Percentiles rank a stretch among this genome's conserved stretches.
Conservation (phyloP, 2,888 invertebrate species). For the Dasysyrphus tricinctus region DNA sequence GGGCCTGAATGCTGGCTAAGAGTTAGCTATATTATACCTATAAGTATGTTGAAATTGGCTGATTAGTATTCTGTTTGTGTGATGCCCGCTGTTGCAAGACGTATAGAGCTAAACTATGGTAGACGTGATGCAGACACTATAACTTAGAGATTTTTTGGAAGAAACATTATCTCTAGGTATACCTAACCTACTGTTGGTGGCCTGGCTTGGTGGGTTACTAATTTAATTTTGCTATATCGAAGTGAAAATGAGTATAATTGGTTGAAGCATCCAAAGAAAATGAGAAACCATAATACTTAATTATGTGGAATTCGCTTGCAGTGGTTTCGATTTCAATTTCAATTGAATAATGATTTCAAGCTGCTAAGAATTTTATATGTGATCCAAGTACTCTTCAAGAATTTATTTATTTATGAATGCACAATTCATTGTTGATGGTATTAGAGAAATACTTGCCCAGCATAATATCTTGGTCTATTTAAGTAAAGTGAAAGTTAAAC, state of each 20-base stretch:
- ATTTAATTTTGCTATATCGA: constrained; percentile 52
- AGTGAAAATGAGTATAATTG: constrained; percentile 35
- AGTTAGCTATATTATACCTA: constrained; percentile 4
- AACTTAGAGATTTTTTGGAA: constrained; percentile 30
- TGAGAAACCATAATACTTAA: constrained; percentile 44
- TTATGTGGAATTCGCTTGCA: constrained; percentile 41
- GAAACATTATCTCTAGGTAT: constrained; percentile 17
- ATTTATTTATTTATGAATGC: constrained; percentile 8
- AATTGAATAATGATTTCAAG: constrained; percentile 35
- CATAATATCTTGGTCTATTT: not conserved
- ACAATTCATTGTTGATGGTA: not conserved
- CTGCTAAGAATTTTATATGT: constrained; percentile 17
- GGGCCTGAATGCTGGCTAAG: not conserved
- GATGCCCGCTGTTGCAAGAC: constrained; percentile 40
- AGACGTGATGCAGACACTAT: constrained; percentile 62
- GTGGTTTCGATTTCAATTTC: constrained; percentile 32
- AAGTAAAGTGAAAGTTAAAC: not conserved
- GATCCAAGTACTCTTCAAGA: not conserved
- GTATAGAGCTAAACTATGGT: not conserved
- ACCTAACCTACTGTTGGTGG: no score
- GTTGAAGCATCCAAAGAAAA: constrained; percentile 46
- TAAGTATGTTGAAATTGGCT: constrained; percentile 30
- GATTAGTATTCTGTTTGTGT: constrained; percentile 66
- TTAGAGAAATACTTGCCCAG: not conserved
- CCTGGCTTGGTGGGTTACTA: not conserved